phyloP scores from a whole-genome alignment of 2,888 invertebrate genomes.

The Palloptera scutellata region DNA sequence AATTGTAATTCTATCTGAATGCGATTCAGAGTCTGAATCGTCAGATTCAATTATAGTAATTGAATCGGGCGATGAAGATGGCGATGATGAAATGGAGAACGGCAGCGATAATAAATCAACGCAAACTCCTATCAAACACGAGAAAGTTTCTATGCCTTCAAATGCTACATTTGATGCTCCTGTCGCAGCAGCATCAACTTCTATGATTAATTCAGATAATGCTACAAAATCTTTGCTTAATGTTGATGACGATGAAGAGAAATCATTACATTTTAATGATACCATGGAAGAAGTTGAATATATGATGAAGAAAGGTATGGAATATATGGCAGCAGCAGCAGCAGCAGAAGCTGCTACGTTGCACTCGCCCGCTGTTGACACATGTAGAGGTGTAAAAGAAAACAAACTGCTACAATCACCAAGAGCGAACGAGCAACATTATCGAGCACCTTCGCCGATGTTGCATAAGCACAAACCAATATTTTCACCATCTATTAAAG shows the following conservation, averaged over 20 bases:
- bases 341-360: neutral
- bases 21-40: neutral
- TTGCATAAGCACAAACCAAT: slow-evolving; percentile 27
- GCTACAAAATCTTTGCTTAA: too few relatives aligned
- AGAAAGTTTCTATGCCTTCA: slow-evolving; percentile 11
- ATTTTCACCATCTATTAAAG: slow-evolving; percentile 2
- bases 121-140: slow-evolving; percentile 23
- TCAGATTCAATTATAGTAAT: slow-evolving; percentile 21
- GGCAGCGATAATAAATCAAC: neutral
- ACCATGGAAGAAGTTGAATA: slow-evolving; percentile 65
- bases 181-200: too few relatives aligned
- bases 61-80: slow-evolving; percentile 18
- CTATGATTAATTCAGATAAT: too few relatives aligned
- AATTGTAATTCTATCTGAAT: too few relatives aligned
- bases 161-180: too few relatives aligned
- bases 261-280: slow-evolving; percentile 61
- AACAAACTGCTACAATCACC: slow-evolving; percentile 38
- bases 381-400: neutral
- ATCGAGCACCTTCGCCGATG: slow-evolving; percentile 36
- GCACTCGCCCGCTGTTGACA: slow-evolving; percentile 1
- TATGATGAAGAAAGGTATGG: slow-evolving; percentile 47
- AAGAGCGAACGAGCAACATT: slow-evolving; percentile 30
- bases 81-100: neutral
- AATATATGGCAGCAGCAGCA: slow-evolving; percentile 23
- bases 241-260: slow-evolving; percentile 22